Conservation (phyloP, 2,888 invertebrate species). For the Oxyteleia sp. region DNA sequence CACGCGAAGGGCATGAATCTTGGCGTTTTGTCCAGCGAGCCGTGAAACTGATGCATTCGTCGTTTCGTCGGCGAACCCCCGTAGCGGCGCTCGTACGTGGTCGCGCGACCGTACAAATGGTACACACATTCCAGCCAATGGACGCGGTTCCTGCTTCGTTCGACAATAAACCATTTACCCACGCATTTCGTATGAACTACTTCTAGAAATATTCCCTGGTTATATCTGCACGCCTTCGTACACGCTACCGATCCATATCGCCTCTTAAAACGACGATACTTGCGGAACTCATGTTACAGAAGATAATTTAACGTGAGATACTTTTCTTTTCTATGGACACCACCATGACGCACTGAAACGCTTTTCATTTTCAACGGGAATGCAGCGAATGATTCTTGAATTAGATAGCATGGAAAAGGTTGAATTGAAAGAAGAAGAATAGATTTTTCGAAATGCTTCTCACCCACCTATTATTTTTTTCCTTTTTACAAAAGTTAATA, state of each 20-base stretch:
- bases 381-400: slow-evolving; percentile 24
- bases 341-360: slow-evolving; percentile 1
- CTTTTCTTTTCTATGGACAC: slow-evolving; percentile 22
- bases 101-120: slow-evolving; percentile 69
- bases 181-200: slow-evolving; percentile 79
- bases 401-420: slow-evolving; percentile 35
- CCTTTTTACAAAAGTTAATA: too few relatives aligned
- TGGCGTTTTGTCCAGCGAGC: slow-evolving; percentile 86
- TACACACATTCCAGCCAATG: slow-evolving; percentile 74
- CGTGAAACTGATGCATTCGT: slow-evolving; percentile 87
- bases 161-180: slow-evolving; percentile 85
- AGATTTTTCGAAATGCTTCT: too few relatives aligned
- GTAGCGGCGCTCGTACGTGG: slow-evolving; percentile 67
- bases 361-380: neutral
- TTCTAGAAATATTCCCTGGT: slow-evolving; percentile 75
- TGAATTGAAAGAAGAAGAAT: too few relatives aligned
- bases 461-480: too few relatives aligned
- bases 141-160: slow-evolving; percentile 70
- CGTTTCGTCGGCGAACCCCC: slow-evolving; percentile 79
- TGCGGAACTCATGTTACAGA: slow-evolving; percentile 50
- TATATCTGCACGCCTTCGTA: slow-evolving; percentile 77
- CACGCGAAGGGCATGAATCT: slow-evolving; percentile 85
- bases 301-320: slow-evolving; percentile 61
- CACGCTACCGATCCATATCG: slow-evolving; percentile 72
- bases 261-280: slow-evolving; percentile 43